A percentile compares a stretch with the other conserved stretches of the same genome.
Conservation (phyloP, 35 echinoderm and acorn worm genomes). For the Lytechinus variegatus region DNA sequence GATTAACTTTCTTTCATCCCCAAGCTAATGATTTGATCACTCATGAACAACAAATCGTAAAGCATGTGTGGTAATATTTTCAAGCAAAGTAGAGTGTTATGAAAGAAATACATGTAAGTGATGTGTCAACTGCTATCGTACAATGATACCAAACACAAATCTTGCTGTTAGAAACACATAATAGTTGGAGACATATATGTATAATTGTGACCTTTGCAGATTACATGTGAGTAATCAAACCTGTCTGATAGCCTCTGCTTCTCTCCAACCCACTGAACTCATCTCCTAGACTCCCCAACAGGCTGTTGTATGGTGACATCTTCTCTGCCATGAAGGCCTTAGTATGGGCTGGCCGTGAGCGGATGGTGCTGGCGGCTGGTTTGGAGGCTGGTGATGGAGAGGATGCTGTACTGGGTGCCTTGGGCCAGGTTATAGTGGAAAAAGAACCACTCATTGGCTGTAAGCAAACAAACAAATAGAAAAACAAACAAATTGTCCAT, state of each 20-base stretch:
- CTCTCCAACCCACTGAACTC: neutral
- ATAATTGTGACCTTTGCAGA: no score
- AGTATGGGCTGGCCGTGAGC: constrained; percentile 1
- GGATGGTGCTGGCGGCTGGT: neutral
- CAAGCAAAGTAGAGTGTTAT: no score
- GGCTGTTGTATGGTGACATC: constrained; percentile 40
- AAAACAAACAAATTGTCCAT: no score
- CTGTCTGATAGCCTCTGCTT: neutral
- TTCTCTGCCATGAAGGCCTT: constrained; percentile 19
- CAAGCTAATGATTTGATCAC: no score
- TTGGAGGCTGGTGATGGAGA: constrained; percentile 24
- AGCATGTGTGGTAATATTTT: no score
- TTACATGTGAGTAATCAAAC: neutral
- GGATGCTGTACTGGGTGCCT: constrained; percentile 49
- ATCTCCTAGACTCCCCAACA: constrained; percentile 32
- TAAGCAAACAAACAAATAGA: neutral
- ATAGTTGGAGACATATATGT: no score
- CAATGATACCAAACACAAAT: no score
- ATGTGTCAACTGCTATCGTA: no score
- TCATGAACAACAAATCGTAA: no score
- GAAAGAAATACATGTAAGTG: no score
- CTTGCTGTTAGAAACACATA: no score
- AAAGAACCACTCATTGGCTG: constrained; percentile 65
- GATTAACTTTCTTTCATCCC: no score
- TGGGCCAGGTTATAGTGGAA: constrained; percentile 75